Evolutionary conservation across 1,140 invertebrate species (phyloP), one percentile per base, ranked within the genome.

Genomic region (Campodea augens): DNA sequence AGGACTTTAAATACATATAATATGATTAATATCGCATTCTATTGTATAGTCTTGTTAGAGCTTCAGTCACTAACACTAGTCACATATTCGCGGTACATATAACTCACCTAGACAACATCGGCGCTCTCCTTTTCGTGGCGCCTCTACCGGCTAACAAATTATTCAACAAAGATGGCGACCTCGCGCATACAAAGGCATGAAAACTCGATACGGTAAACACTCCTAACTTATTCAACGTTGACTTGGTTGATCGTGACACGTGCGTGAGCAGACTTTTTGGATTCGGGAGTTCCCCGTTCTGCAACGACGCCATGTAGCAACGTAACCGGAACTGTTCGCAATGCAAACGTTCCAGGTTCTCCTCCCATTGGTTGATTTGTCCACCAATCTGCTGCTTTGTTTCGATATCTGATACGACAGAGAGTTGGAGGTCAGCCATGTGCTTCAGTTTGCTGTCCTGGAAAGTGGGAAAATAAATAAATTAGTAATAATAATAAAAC

Each of bases 181-280:
- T 74, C 22, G 91, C 89, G 60, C 90, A 95, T 46, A 96, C 92
- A 63, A 93, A 91, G 49, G 91, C 91, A 61, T 98, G 91, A 69
- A 97, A 93, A 39, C 89, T 93, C 32, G 89, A 95, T 38, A 96
- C 91, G 18, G 90, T 96, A 70, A 97, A 96, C 42, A 96, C 89
- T 38, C 91, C 91, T 52, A 96, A 68, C 57, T 89, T 85, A 65
- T 93, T 93, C 52, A 98, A 67, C 22, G 84, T 92, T 52, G 78
- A 81, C 68, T 97, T 98, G 42, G 90, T 95, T 51, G 84, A 77
- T 54, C 89, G 81, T 19, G 90, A 95, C 38, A 95, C 89, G 68
- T 91, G 87, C 27, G 89, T 90, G 51, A 98, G 70, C 53, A 96
- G 68, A 53, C 87, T 92, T 90, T 97, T 97, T 27, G 91, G 91